These are phyloP conservation scores for Drepana falcataria DNA, from an alignment of 2,888 invertebrate genomes.

Conservation along the genomic window DNA sequence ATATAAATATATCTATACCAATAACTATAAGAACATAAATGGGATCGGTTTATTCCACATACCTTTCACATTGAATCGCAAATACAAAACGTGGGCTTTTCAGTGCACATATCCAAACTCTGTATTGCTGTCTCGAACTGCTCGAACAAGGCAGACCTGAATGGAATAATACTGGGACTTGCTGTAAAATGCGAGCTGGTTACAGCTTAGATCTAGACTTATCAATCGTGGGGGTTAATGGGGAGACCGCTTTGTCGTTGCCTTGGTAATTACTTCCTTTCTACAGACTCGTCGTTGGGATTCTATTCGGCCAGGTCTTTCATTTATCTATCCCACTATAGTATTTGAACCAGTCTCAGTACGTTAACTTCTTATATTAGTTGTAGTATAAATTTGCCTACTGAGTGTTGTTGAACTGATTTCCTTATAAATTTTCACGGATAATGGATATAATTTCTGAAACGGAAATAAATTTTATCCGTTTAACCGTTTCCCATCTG, in stretches of 20 bases:
- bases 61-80: no score
- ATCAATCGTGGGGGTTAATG: conserved; percentile 3
- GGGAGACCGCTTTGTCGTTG: conserved; percentile 5
- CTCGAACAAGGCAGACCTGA: conserved; percentile 30
- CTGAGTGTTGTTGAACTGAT: no score
- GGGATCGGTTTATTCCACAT: no score
- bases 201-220: conserved; percentile 6
- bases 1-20: no score
- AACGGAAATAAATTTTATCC: no score
- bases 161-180: conserved; percentile 37
- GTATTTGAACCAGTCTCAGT: neutral
- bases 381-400: no score
- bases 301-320: neutral
- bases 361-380: no score
- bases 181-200: conserved; percentile 34
- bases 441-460: no score
- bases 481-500: no score
- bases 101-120: neutral
- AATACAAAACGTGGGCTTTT: neutral
- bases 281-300: neutral
- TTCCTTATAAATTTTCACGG: no score
- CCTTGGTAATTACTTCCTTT: conserved; percentile 4
- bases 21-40: no score
- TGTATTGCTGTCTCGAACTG: conserved; percentile 5
- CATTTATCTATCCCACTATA: neutral